These are phyloP conservation scores for Dexiosoma caninum DNA, from an alignment of 2,888 invertebrate genomes.

Conservation along the genomic window DNA sequence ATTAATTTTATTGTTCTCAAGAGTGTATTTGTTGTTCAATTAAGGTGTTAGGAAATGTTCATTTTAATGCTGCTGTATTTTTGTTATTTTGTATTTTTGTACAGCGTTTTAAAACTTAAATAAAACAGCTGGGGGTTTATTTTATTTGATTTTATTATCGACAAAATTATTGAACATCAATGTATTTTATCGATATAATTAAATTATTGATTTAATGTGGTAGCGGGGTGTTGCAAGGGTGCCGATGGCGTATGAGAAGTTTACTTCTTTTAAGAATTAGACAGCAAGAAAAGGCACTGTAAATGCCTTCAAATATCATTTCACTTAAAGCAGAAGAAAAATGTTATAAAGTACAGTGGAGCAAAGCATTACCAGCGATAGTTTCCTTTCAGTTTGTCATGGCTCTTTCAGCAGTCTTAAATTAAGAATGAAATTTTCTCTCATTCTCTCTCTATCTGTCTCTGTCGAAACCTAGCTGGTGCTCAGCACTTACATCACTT, in stretches of 20 bases:
- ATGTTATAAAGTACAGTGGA: no score
- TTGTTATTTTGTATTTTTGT: neutral
- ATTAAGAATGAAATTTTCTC: no score
- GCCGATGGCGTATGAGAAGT: neutral
- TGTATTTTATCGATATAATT: slow-evolving; percentile 32
- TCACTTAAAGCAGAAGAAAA: no score
- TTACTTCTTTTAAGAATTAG: no score
- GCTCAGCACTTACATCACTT: no score
- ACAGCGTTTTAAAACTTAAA: slow-evolving; percentile 40
- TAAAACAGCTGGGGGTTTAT: slow-evolving; percentile 61
- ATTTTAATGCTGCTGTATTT: slow-evolving; percentile 3
- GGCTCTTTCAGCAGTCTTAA: no score
- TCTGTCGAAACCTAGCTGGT: no score
- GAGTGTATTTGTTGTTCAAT: slow-evolving; percentile 34
- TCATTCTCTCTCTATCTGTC: no score
- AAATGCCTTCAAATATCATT: no score
- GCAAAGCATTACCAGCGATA: no score
- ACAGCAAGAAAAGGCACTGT: no score
- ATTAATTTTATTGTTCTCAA: slow-evolving; percentile 33
- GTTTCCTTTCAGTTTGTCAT: no score
- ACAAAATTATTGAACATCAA: slow-evolving; percentile 36
- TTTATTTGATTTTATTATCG: slow-evolving; percentile 58
- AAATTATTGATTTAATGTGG: slow-evolving; percentile 30
- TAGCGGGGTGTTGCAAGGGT: neutral
- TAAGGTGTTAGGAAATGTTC: slow-evolving; percentile 41